phyloP scores from a whole-genome alignment of 2,797 vertebrate genomes.

The Carapus acus region DNA sequence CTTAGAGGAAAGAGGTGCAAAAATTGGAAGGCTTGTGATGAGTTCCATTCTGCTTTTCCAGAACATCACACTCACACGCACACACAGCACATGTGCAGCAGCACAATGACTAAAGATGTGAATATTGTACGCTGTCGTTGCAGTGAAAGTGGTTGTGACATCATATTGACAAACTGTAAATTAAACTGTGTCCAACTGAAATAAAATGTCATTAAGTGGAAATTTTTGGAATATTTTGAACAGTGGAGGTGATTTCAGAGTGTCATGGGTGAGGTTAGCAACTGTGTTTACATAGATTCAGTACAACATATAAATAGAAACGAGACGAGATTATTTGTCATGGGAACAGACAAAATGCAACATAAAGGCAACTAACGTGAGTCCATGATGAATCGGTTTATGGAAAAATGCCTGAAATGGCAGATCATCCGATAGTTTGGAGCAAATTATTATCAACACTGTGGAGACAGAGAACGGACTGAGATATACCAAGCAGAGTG shows the following conservation, averaged over 20 bases:
- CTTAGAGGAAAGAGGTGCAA: slow-evolving; percentile 7
- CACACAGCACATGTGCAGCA: not conserved
- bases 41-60: not conserved
- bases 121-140: slow-evolving; percentile 6
- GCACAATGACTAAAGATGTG: slow-evolving; percentile 11
- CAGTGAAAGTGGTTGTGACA: slow-evolving; percentile 21
- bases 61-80: not conserved
- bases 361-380: too few relatives aligned
- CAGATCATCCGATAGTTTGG: too few relatives aligned
- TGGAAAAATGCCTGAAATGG: too few relatives aligned
- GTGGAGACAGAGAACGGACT: too few relatives aligned
- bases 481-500: too few relatives aligned
- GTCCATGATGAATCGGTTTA: too few relatives aligned
- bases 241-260: slow-evolving; percentile 16
- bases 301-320: too few relatives aligned
- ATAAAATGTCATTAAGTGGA: slow-evolving; percentile 11
- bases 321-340: too few relatives aligned
- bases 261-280: not conserved
- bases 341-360: too few relatives aligned
- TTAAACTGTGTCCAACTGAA: slow-evolving; percentile 16
- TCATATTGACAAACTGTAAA: slow-evolving; percentile 15
- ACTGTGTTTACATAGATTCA: too few relatives aligned
- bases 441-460: too few relatives aligned
- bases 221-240: slow-evolving; percentile 25
- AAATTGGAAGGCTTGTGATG: not conserved